Conservation (phyloP, 2,113 vertebrate species). For the Dicaeum eximium region DNA sequence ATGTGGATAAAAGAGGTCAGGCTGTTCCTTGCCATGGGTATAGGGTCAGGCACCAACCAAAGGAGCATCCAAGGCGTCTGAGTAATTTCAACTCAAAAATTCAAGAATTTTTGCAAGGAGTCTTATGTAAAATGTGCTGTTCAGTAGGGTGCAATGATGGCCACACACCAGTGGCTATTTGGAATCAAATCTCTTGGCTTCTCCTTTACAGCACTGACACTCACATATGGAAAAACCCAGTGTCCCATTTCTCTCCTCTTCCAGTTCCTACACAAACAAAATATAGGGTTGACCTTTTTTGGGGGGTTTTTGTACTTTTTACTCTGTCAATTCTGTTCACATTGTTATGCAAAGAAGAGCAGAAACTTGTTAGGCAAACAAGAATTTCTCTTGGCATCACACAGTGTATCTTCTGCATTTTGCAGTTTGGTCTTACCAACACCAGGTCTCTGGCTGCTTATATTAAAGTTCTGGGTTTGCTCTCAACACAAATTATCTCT, state of each 20-base stretch:
- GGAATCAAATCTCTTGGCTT: not conserved
- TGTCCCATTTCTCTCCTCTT: not conserved
- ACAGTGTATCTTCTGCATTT: not conserved
- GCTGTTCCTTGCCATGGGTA: not conserved
- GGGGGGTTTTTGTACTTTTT: not conserved
- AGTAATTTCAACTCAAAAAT: not conserved
- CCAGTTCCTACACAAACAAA: not conserved
- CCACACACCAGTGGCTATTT: not conserved
- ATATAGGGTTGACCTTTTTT: not conserved
- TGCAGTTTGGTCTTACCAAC: not conserved
- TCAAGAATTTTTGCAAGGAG: not conserved
- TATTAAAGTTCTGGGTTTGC: not conserved
- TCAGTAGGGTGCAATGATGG: not conserved
- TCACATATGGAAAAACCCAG: not conserved
- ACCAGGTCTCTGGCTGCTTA: not conserved
- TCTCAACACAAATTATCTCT: not conserved
- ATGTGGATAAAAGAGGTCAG: not conserved
- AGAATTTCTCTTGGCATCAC: not conserved
- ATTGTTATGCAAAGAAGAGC: not conserved
- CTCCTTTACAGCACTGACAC: not conserved
- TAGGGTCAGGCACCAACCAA: not conserved
- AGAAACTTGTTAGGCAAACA: not conserved
- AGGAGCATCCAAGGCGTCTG: not conserved
- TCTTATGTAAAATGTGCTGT: not conserved
- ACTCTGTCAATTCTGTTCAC: not conserved